Base-by-base conservation (phyloP, 2,113 vertebrate genomes). In the Chaetops frenatus region DNA sequence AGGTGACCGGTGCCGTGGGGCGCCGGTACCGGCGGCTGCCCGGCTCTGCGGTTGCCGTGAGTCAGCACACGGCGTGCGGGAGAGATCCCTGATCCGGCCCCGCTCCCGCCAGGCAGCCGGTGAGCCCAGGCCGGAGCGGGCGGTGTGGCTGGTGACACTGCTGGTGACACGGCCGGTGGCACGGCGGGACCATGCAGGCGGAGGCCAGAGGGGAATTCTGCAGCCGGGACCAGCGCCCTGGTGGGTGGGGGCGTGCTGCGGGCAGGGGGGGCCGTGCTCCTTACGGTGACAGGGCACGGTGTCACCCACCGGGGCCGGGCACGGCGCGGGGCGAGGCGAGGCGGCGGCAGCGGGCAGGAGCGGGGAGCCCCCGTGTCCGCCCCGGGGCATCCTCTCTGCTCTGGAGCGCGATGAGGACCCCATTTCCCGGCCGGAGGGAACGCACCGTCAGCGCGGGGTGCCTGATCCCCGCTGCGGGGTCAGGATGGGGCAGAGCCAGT, bases 1-100 rank as follows among this genome's bases (percentile, higher is more conserved):
- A 44, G 66, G 10, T 36, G 65, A 9, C 31, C 10, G 5, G 6
- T 12, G 27, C 24, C 16, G 2, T 7, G 78, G 77, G 69, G 89
- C 36, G 80, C 42, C 8, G 33, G 73, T 51, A 54, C 73, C 69
- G 16, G 64, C 21, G 10, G 67, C 81, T 22, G 69, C 77, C 66
- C 6, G 54, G 61, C 72, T 64, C 90, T 95, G 95, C 81, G 2
- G 92, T 81, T n/a, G 66, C 64, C 90, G 77, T 96, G 95, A 96
- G 95, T 96, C 95, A 95, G 94, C 94, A 92, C 81, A 65, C 50
- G 13, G 12, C 7, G 42, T 42, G 78, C 40, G 7, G 69, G 40
- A 67, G 50, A 24, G 33, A 74, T 64, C 65, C 90, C 50, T 91
- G 73, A 93, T n/a, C 64, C 47, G 17, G 78, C 53, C 40, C 81